Percentiles rank a stretch among this genome's conserved stretches.
Conservation (phyloP, 2,113 vertebrate species). For the Pollachius pollachius region DNA sequence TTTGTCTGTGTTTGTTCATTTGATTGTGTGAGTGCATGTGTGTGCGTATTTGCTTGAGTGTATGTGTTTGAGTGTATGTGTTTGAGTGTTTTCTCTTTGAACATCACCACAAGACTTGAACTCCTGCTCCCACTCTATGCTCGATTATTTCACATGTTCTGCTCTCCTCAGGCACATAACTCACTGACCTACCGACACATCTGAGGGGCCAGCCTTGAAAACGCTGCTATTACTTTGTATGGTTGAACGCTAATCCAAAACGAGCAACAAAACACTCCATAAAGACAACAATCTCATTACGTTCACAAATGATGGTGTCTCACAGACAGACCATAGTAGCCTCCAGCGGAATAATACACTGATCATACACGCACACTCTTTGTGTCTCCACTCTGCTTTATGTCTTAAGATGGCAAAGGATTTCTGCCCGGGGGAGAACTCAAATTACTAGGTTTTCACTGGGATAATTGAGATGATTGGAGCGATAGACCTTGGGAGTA, state of each 20-base stretch:
- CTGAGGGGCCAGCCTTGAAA: too few species aligned
- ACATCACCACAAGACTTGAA: background rate
- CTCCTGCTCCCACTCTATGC: background rate
- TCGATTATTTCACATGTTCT: background rate
- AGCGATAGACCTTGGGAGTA: conserved; percentile 34
- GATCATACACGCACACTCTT: background rate
- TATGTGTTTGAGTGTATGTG: background rate
- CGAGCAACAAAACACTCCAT: too few species aligned
- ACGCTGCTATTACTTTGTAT: too few species aligned
- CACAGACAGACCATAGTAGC: background rate
- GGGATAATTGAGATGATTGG: conserved; percentile 7
- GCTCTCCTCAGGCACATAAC: background rate
- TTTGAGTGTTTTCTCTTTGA: background rate
- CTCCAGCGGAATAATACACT: background rate
- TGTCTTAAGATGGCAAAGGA: background rate
- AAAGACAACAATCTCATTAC: background rate
- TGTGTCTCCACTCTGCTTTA: background rate
- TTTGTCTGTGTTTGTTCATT: background rate
- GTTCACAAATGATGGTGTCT: background rate
- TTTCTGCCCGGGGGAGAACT: too few species aligned
- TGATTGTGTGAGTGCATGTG: background rate
- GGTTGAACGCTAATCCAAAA: too few species aligned
- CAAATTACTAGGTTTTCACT: too few species aligned
- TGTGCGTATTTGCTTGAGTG: too few species aligned
- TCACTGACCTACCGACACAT: too few species aligned